Evolutionary conservation across 37 sponge, comb jelly and placozoan genomes (phyloP).

Genomic region (Trichoplax adhaerens): DNA sequence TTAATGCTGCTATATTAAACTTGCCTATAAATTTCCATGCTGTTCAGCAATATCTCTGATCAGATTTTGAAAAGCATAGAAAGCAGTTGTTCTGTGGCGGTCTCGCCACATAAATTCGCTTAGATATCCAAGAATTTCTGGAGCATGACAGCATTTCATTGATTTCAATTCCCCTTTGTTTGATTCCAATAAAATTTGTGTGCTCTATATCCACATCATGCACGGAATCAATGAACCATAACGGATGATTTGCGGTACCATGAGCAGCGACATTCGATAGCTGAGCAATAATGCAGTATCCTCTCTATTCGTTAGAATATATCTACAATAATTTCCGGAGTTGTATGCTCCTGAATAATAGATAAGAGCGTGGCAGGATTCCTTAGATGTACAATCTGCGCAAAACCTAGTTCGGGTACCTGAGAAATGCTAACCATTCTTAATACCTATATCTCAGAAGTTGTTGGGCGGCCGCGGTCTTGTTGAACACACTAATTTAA

Average conservation of each 20-base stretch:
- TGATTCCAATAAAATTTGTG: slow-evolving; percentile 47
- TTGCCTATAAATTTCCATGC: not conserved
- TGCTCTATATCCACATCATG: slow-evolving; percentile 44
- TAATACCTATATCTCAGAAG: slow-evolving; percentile 38
- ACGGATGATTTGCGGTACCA: slow-evolving; percentile 34
- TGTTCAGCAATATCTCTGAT: slow-evolving; percentile 20
- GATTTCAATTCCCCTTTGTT: slow-evolving; percentile 29
- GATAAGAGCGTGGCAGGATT: slow-evolving; percentile 41
- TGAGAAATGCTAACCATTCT: slow-evolving; percentile 29
- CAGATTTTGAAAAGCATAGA: slow-evolving; percentile 1
- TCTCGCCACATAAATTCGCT: slow-evolving; percentile 64
- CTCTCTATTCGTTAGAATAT: slow-evolving; percentile 36
- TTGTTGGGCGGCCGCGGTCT: slow-evolving; percentile 28
- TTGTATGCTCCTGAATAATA: slow-evolving; percentile 32
- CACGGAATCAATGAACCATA: slow-evolving; percentile 29
- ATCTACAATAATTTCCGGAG: slow-evolving; percentile 19
- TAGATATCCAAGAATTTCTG: slow-evolving; percentile 28
- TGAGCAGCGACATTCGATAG: slow-evolving; percentile 24
- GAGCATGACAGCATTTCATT: slow-evolving; percentile 30
- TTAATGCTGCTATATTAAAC: no score
- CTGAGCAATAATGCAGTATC: slow-evolving; percentile 16
- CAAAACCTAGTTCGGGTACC: slow-evolving; percentile 30
- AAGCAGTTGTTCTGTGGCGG: slow-evolving; percentile 11
- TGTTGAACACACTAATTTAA: slow-evolving; percentile 1
- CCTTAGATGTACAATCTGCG: slow-evolving; percentile 30